Base-by-base conservation (phyloP, 2,888 invertebrate genomes). In the Entomobrya proxima region DNA sequence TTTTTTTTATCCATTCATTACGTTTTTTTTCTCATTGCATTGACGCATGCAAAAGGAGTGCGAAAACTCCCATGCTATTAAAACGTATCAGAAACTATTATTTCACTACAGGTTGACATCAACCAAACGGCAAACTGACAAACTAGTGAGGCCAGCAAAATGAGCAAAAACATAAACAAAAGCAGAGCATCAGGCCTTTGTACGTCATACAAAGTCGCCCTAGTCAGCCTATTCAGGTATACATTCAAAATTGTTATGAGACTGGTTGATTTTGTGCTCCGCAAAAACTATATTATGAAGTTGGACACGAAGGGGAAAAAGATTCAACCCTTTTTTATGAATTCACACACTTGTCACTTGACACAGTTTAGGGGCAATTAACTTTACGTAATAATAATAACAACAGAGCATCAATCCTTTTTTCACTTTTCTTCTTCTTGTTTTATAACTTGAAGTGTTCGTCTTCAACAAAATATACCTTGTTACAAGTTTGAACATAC, bases 321-420 rank as follows among this genome's bases (percentile, higher is more conserved):
- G 69, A 69, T 69, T 69, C 69, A 69, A 15, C 27, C 27, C 64
- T 44, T 72, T 79, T 75, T 64, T 80, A 85, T 64, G 79, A 79
- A 80, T 83, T 86, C 83, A 74, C 86, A 86, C 83, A 83, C 86
- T 86, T 86, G 86, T 81, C 77, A 82, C 86, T 86, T 86, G 86
- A 86, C 86, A 86, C 78, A 86, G 83, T 86, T 86, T 86, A 85
- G 80, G 67, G 79, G 75, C 79, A 85, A 85, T 85, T 85, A 85
- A 80, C 50, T 85, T 79, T 80, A 85, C 85, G 85, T 85, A 85
- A 85, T 74, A 79, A 85, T 85, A 80, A 79, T 69, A 69, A 81
- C n/a, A n/a, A n/a, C n/a, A n/a, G n/a, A 58, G 55, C 83, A 84
- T 84, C 85, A 85, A 84, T 84, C 58, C 67, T 81, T 67, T 74